Conservation (phyloP, 2,113 vertebrate genomes). For the Columba livia region DNA sequence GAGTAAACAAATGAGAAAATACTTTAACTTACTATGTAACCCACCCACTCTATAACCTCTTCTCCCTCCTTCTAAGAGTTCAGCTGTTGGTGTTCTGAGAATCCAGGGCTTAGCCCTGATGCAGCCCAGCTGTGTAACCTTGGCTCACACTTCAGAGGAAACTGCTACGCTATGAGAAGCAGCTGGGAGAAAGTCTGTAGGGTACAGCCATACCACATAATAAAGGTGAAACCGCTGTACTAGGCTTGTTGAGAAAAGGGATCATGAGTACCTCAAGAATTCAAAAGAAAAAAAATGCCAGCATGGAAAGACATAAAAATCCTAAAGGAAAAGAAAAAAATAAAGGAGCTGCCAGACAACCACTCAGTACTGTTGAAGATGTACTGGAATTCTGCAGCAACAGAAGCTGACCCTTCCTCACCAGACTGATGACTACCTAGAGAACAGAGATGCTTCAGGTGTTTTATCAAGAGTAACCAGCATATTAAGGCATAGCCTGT, state of each 20-base stretch:
- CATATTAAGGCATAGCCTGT: neutral
- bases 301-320: neutral
- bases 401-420: neutral
- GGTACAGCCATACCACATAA: neutral
- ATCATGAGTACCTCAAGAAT: neutral
- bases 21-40: neutral
- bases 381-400: neutral
- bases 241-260: neutral
- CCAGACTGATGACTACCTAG: neutral
- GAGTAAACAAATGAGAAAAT: conserved; percentile 16
- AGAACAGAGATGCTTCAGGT: neutral
- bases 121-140: conserved; percentile 50
- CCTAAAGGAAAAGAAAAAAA: neutral
- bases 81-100: neutral
- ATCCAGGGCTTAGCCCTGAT: conserved; percentile 24
- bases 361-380: neutral
- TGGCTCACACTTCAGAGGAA: conserved; percentile 42
- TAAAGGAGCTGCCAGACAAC: neutral
- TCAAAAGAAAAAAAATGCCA: neutral
- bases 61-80: neutral
- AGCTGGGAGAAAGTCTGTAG: neutral
- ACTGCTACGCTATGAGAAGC: neutral
- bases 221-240: neutral
- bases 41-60: conserved; percentile 38
- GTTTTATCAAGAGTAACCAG: neutral